Conservation (phyloP, 2,113 vertebrate genomes). For the Clarias gariepinus region DNA sequence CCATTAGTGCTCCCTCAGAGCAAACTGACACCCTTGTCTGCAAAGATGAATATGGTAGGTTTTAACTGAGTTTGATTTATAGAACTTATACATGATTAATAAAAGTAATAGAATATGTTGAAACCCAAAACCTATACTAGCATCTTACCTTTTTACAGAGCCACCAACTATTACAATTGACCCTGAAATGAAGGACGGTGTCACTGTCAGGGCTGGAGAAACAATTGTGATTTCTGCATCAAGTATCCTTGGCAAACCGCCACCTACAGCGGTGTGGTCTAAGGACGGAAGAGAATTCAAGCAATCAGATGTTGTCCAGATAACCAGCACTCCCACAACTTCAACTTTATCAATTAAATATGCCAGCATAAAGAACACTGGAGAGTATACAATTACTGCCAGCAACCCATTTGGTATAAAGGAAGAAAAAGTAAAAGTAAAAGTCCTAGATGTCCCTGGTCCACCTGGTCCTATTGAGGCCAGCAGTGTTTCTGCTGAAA, state of each 20-base stretch:
- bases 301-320: slow-evolving; percentile 84
- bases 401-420: slow-evolving; percentile 97
- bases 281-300: slow-evolving; percentile 94
- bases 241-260: slow-evolving; percentile 93
- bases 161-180: slow-evolving; percentile 91
- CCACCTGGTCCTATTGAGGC: slow-evolving; percentile 92
- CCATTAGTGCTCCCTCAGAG: slow-evolving; percentile 91
- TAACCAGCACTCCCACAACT: slow-evolving; percentile 86
- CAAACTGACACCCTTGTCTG: slow-evolving; percentile 85
- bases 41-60: slow-evolving; percentile 97
- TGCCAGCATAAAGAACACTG: slow-evolving; percentile 92
- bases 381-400: slow-evolving; percentile 93
- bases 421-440: slow-evolving; percentile 89
- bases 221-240: slow-evolving; percentile 89
- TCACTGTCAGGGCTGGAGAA: slow-evolving; percentile 90
- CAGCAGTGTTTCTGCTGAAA: slow-evolving; percentile 92
- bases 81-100: background rate
- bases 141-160: slow-evolving; percentile 75
- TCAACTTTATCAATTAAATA: slow-evolving; percentile 91
- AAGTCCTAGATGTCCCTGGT: slow-evolving; percentile 93
- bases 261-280: slow-evolving; percentile 90
- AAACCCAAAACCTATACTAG: background rate
- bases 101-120: background rate
- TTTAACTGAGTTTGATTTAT: background rate
- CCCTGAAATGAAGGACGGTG: slow-evolving; percentile 89